phyloP scores from a whole-genome alignment of 2,888 invertebrate species.

The Cristatella mucedo region DNA sequence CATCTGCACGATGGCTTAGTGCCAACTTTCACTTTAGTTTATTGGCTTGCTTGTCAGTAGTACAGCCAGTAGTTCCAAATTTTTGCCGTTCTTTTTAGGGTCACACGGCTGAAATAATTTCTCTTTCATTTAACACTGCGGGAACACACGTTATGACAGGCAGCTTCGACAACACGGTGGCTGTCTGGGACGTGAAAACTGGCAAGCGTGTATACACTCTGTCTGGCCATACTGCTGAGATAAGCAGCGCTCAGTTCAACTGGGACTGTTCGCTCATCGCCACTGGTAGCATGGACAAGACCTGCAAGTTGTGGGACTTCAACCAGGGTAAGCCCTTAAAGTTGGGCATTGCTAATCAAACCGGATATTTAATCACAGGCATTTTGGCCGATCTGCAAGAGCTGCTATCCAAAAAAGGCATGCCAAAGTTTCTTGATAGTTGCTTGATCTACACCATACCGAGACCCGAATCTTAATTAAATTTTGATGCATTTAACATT shows the following conservation, averaged over 20 bases:
- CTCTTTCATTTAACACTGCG: constrained; percentile 52
- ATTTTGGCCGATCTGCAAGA: too few relatives aligned
- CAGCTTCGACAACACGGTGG: constrained; percentile 60
- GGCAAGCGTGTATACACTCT: constrained; percentile 34
- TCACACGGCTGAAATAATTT: constrained; percentile 60
- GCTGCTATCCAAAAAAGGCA: too few relatives aligned
- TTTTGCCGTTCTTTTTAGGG: constrained; percentile 34
- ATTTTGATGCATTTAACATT: too few relatives aligned
- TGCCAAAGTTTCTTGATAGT: too few relatives aligned
- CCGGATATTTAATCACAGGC: too few relatives aligned
- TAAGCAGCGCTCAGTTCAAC: constrained; percentile 39
- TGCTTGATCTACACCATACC: too few relatives aligned
- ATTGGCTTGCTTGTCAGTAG: neutral
- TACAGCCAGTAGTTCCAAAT: too few relatives aligned
- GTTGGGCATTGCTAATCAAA: too few relatives aligned
- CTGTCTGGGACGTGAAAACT: constrained; percentile 56
- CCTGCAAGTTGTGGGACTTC: constrained; percentile 37
- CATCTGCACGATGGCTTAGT: too few relatives aligned
- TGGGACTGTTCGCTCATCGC: constrained; percentile 38
- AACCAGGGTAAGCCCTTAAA: constrained; percentile 27
- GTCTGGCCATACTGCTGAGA: constrained; percentile 38
- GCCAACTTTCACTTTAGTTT: neutral
- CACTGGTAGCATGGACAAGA: constrained; percentile 39
- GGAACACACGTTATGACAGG: constrained; percentile 57
- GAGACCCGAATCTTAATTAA: too few relatives aligned